Percentiles rank a stretch among this genome's conserved stretches.
Evolutionary conservation across 2,113 vertebrate genomes (phyloP).

Genomic region (Nettapus auritus): DNA sequence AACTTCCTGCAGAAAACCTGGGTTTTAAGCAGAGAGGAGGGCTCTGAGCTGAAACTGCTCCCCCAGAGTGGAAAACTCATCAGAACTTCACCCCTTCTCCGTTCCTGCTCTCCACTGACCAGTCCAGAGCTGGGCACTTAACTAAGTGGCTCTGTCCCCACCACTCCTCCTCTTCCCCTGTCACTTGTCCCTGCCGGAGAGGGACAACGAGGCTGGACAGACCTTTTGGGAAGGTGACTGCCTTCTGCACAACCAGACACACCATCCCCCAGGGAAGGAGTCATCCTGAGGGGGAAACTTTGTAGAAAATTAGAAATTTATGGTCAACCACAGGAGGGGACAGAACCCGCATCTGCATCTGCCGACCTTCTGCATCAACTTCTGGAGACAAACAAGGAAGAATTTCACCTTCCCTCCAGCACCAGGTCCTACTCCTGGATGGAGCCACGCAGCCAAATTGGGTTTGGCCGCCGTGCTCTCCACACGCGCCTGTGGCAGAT

Average conservation of each 20-base stretch:
- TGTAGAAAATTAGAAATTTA: too few species aligned
- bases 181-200: neutral
- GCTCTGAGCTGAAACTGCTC: neutral
- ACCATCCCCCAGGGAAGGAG: neutral
- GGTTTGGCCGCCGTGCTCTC: neutral
- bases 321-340: too few species aligned
- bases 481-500: neutral
- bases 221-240: neutral
- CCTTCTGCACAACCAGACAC: too few species aligned
- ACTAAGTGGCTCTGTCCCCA: neutral
- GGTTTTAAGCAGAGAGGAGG: neutral
- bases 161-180: neutral
- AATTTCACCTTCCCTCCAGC: neutral
- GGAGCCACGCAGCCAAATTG: neutral
- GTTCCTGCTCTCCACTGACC: neutral
- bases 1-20: neutral
- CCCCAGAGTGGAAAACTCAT: neutral
- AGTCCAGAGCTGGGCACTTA: neutral
- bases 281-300: neutral
- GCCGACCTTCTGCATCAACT: too few species aligned
- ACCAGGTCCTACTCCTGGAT: neutral
- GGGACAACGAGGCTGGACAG: neutral
- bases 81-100: neutral
- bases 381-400: neutral
- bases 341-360: too few species aligned